phyloP scores from a whole-genome alignment of 2,113 vertebrate species.

The Caranx melampygus region DNA sequence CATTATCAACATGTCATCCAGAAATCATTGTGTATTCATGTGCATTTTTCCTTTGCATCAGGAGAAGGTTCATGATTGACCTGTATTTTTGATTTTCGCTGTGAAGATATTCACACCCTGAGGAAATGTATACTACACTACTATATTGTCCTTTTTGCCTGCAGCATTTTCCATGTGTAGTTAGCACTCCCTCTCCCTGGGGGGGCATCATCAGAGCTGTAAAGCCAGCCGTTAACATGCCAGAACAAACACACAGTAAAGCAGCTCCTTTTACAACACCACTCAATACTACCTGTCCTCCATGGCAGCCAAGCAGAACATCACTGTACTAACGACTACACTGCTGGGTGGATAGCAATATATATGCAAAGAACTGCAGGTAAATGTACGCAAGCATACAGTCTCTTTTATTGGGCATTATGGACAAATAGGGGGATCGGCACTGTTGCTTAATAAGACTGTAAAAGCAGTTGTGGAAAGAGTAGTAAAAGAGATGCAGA shows the following conservation, averaged over 20 bases:
- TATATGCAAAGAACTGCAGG: conserved; percentile 71
- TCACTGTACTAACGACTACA: conserved; percentile 54
- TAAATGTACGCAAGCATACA: conserved; percentile 77
- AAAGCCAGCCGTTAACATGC: conserved; percentile 75
- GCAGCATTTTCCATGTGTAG: conserved; percentile 45
- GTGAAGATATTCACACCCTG: conserved; percentile 14
- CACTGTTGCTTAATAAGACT: conserved; percentile 73
- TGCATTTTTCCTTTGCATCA: background rate
- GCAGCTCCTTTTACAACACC: conserved; percentile 68
- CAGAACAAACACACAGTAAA: conserved; percentile 79
- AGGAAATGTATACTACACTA: conserved; percentile 10
- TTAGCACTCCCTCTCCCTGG: conserved; percentile 50
- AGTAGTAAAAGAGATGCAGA: conserved; percentile 71
- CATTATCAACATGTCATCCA: background rate
- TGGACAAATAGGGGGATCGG: conserved; percentile 55
- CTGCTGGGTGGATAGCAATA: conserved; percentile 54
- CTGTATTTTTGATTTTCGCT: conserved; percentile 11
- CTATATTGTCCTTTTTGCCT: conserved; percentile 16
- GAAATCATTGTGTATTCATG: background rate
- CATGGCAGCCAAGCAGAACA: conserved; percentile 58
- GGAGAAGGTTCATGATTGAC: background rate
- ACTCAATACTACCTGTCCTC: conserved; percentile 69
- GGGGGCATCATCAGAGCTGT: conserved; percentile 70
- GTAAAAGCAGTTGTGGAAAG: conserved; percentile 56
- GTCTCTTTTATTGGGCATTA: conserved; percentile 74